Evolutionary conservation across 2,113 vertebrate genomes (phyloP).

Genomic region (Nipponia nippon): DNA sequence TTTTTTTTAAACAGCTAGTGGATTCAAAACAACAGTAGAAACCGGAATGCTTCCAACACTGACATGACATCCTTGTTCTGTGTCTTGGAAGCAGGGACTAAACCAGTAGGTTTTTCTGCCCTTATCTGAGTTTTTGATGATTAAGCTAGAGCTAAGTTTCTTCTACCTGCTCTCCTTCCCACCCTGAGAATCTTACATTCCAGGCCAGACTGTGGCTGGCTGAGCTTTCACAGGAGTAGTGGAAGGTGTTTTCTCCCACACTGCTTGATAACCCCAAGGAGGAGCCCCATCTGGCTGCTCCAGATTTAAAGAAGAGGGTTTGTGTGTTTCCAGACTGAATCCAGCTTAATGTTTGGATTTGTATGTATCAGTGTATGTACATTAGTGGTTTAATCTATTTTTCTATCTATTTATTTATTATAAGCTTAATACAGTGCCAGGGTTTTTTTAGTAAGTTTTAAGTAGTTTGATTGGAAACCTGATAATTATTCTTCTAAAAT

Average conservation of each 20-base stretch:
- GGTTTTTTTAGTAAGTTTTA: not conserved
- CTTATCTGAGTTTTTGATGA: not conserved
- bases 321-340: not conserved
- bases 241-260: not conserved
- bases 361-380: not conserved
- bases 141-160: not conserved
- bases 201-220: not conserved
- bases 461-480: not conserved
- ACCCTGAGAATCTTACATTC: not conserved
- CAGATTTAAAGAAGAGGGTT: not conserved
- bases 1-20: not conserved
- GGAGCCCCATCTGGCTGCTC: not conserved
- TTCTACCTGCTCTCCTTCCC: not conserved
- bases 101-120: not conserved
- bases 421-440: not conserved
- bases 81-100: not conserved
- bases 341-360: not conserved
- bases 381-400: not conserved
- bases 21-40: not conserved
- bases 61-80: not conserved
- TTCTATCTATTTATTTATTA: not conserved
- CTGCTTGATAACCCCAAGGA: not conserved
- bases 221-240: not conserved
- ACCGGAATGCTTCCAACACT: not conserved
- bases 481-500: not conserved